Conservation (phyloP, 2,113 vertebrate species). For the Albula goreensis region DNA sequence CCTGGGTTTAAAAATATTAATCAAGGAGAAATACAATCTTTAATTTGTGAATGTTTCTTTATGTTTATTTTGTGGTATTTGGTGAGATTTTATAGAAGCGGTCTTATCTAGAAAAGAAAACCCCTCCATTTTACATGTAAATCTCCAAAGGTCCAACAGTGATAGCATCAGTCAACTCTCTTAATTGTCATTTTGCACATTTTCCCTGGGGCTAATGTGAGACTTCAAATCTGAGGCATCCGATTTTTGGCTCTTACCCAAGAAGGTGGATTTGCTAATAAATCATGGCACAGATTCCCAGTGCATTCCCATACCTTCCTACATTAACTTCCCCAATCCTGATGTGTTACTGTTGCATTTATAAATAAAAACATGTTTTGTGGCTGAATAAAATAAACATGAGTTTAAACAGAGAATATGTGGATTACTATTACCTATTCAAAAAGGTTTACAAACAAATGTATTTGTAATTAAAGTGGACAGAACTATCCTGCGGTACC, state of each 20-base stretch:
- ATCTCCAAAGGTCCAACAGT: background rate
- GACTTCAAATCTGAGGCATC: background rate
- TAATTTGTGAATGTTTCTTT: background rate
- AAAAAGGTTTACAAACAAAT: background rate
- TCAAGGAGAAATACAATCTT: background rate
- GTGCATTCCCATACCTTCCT: background rate
- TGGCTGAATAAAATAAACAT: too few relatives aligned
- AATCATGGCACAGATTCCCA: background rate
- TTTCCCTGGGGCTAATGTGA: background rate
- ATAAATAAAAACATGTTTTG: too few relatives aligned
- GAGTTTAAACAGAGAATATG: too few relatives aligned
- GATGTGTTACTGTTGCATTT: background rate
- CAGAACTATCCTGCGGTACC: too few relatives aligned
- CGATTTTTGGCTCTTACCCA: background rate
- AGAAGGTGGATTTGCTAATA: background rate
- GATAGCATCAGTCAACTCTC: background rate
- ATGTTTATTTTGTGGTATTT: background rate
- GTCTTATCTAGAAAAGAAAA: background rate
- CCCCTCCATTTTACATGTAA: background rate
- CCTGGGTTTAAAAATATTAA: background rate
- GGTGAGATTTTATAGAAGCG: background rate
- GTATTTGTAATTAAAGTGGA: too few relatives aligned
- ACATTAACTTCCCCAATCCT: background rate
- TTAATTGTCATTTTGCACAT: background rate
- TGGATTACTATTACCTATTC: background rate